Percentiles rank a stretch among this genome's conserved stretches.
Conservation (phyloP, 2,113 vertebrate species). For the Maccullochella peelii region DNA sequence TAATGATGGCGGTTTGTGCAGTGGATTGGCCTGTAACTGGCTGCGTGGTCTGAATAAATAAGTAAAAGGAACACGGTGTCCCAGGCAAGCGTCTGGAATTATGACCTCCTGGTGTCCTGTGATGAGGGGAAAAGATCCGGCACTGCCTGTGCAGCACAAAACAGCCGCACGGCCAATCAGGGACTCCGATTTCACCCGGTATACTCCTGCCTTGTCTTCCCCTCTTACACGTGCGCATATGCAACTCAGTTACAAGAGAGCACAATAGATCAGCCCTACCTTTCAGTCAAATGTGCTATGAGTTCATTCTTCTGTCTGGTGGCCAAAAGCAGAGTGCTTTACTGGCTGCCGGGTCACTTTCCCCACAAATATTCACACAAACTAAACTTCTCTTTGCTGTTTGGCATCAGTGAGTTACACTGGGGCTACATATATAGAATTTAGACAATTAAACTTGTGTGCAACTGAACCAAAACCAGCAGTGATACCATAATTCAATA, state of each 20-base stretch:
- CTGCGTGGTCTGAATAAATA: conserved; percentile 63
- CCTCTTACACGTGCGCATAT: background rate
- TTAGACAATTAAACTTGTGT: conserved; percentile 7
- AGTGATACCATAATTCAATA: conserved; percentile 41
- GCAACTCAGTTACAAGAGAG: conserved; percentile 25
- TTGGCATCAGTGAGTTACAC: conserved; percentile 5
- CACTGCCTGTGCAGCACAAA: conserved; percentile 36
- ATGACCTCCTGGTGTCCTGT: conserved; percentile 60
- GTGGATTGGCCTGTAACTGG: background rate
- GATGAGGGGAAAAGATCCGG: conserved; percentile 48
- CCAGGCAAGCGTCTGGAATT: conserved; percentile 61
- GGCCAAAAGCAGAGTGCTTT: conserved; percentile 52
- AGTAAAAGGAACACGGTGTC: conserved; percentile 78
- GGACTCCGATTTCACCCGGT: conserved; percentile 57
- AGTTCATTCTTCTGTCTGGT: conserved; percentile 51
- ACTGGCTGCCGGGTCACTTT: conserved; percentile 35
- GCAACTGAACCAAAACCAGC: conserved; percentile 32
- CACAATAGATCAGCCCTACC: conserved; percentile 44
- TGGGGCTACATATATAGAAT: background rate
- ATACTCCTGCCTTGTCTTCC: conserved; percentile 25
- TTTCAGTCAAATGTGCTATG: conserved; percentile 57
- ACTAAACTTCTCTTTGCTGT: background rate
- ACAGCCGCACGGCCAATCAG: conserved; percentile 38
- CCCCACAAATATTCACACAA: conserved; percentile 7
- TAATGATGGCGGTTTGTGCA: background rate